Percentiles rank a stretch among this genome's conserved stretches.
phyloP scores from a whole-genome alignment of 2,888 invertebrate genomes.

The Orthosia incerta region DNA sequence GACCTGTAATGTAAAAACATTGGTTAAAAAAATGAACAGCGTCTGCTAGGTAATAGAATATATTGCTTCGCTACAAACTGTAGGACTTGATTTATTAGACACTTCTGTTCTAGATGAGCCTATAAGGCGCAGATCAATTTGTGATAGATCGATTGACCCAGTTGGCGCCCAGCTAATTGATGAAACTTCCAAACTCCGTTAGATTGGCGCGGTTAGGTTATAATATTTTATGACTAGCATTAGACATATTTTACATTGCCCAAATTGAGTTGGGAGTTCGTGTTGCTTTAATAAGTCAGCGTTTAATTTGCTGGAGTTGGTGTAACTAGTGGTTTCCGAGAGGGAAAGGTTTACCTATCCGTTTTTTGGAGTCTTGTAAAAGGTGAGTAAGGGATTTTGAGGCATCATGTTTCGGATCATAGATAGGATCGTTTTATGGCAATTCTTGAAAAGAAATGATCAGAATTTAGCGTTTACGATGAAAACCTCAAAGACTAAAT shows the following conservation, averaged over 20 bases:
- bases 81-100: constrained; percentile 51
- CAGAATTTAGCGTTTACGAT: neutral
- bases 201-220: constrained; percentile 59
- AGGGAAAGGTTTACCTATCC: constrained; percentile 5
- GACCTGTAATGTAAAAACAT: neutral
- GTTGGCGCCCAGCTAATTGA: constrained; percentile 64
- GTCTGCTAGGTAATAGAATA: neutral
- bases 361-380: constrained; percentile 3
- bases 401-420: neutral
- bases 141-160: constrained; percentile 69
- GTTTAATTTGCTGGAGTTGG: constrained; percentile 50
- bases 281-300: constrained; percentile 55
- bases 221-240: constrained; percentile 63
- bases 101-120: constrained; percentile 63
- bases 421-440: no score
- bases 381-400: neutral
- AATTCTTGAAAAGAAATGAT: no score
- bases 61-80: constrained; percentile 28
- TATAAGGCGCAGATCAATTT: constrained; percentile 64
- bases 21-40: neutral
- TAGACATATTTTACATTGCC: constrained; percentile 62
- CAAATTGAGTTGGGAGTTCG: constrained; percentile 56
- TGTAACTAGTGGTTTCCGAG: constrained; percentile 9
- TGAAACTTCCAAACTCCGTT: constrained; percentile 64
- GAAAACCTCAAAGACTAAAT: neutral